phyloP scores from a whole-genome alignment of 2,113 vertebrate genomes.

The Callipepla californica region DNA sequence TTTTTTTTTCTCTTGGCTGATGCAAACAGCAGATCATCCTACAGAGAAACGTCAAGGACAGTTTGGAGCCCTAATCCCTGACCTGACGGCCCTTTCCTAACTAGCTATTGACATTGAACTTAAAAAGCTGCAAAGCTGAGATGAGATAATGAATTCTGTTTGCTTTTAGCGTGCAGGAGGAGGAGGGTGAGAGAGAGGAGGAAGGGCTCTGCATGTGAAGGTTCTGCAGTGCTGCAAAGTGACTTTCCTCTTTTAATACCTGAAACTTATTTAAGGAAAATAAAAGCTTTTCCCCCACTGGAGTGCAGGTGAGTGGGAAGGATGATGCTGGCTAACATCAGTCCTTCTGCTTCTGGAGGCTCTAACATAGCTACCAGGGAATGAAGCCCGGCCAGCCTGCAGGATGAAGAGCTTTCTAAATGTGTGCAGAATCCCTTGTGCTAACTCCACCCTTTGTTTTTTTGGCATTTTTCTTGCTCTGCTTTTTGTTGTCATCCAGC shows the following conservation, averaged over 20 bases:
- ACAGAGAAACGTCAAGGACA: slow-evolving; percentile 81
- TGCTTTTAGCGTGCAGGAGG: slow-evolving; percentile 55
- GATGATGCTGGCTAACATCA: accelerated
- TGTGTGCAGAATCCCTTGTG: accelerated
- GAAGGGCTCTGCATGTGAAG: background rate
- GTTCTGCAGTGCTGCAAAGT: background rate
- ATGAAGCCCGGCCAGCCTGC: background rate
- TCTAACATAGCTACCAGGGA: background rate
- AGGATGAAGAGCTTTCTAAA: accelerated
- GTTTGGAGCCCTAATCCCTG: slow-evolving; percentile 82
- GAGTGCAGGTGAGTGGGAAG: background rate
- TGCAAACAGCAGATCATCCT: slow-evolving; percentile 78
- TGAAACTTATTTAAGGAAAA: background rate
- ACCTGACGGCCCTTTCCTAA: slow-evolving; percentile 78
- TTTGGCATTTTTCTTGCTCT: background rate
- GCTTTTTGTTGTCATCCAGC: background rate
- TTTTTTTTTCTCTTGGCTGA: slow-evolving; percentile 50
- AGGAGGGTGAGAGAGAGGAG: slow-evolving; percentile 26
- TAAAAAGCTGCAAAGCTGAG: slow-evolving; percentile 67
- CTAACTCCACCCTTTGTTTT: background rate
- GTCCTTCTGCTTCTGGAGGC: accelerated
- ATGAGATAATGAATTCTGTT: slow-evolving; percentile 78
- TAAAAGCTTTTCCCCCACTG: background rate
- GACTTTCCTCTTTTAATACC: background rate
- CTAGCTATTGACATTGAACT: slow-evolving; percentile 86